Base-by-base conservation (phyloP, 2,888 invertebrate genomes). In the Calameuta idolon region DNA sequence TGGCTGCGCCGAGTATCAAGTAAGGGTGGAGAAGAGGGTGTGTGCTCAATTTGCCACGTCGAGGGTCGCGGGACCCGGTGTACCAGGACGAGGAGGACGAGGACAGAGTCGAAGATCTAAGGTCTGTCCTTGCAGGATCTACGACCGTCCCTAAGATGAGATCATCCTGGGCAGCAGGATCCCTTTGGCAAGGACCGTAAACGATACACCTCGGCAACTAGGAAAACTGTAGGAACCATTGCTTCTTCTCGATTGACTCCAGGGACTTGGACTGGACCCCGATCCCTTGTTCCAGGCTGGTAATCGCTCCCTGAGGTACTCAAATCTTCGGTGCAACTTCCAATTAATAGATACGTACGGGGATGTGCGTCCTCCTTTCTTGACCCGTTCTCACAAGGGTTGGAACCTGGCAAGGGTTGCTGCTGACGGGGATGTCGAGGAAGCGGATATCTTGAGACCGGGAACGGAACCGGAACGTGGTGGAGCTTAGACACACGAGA, bases 41-140 rank as follows among this genome's bases (percentile, higher is more conserved):
- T 89, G 89, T 90, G 90, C 89, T 90, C 89, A 90, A 91, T 91
- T 91, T 90, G 88, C 87, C 87, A 87, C 87, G 87, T 87, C 88
- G 88, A 90, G 89, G 89, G 90, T 88, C 84, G 86, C 84, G 85
- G 83, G 86, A 85, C 83, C 84, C 86, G 84, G 80, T 87, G 88
- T 86, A 87, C 85, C 86, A 75, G 75, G 75, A 75, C 79, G 78
- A 75, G 79, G 77, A 79, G 83, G 77, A 77, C 37, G 84, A 83
- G 71, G 85, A 83, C 84, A 84, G 85, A 83, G 83, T 83, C 78
- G 81, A 87, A 91, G 90, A 91, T 89, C 89, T 90, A 91, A 87
- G 86, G 88, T 88, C 90, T 88, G 87, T 87, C 88, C 88, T 89
- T 85, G 85, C 88, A 89, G 90, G 90, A 91, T 91, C 88, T 91